These are phyloP conservation scores for Lacanobia wlatinum DNA, from an alignment of 2,888 invertebrate species.

Conservation along the genomic window DNA sequence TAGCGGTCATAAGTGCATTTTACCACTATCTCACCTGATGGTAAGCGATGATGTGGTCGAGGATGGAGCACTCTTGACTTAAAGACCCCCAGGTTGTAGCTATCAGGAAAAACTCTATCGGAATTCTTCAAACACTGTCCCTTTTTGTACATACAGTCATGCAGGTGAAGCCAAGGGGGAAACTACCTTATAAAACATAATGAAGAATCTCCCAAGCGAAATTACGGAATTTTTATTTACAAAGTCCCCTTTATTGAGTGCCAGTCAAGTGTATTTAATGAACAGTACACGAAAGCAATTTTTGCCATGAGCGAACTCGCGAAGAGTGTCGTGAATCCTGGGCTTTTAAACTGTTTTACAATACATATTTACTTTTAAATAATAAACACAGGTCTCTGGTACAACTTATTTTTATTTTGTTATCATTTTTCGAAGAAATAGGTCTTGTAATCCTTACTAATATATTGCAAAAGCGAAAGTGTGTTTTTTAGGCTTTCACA, in stretches of 20 bases:
- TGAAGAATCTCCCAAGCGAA: background rate
- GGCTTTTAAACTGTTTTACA: background rate
- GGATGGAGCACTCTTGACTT: too few relatives aligned
- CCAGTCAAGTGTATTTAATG: constrained; percentile 4
- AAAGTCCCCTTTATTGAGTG: background rate
- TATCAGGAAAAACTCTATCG: too few relatives aligned
- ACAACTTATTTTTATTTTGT: background rate
- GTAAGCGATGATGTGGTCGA: too few relatives aligned
- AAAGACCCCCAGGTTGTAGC: too few relatives aligned
- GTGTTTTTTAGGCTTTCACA: too few relatives aligned
- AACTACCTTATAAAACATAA: too few relatives aligned
- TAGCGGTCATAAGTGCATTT: too few relatives aligned
- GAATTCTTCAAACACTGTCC: background rate
- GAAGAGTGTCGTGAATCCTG: background rate
- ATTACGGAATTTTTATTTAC: background rate
- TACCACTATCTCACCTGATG: too few relatives aligned
- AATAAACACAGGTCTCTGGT: background rate
- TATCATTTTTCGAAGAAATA: too few relatives aligned
- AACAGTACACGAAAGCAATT: constrained; percentile 8
- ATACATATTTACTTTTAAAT: background rate
- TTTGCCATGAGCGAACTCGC: background rate
- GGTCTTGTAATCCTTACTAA: too few relatives aligned
- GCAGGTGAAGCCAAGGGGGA: background rate
- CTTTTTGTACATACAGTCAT: background rate
- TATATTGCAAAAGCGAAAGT: too few relatives aligned